phyloP scores from a whole-genome alignment of 2,113 vertebrate genomes.

The Callipepla californica region DNA sequence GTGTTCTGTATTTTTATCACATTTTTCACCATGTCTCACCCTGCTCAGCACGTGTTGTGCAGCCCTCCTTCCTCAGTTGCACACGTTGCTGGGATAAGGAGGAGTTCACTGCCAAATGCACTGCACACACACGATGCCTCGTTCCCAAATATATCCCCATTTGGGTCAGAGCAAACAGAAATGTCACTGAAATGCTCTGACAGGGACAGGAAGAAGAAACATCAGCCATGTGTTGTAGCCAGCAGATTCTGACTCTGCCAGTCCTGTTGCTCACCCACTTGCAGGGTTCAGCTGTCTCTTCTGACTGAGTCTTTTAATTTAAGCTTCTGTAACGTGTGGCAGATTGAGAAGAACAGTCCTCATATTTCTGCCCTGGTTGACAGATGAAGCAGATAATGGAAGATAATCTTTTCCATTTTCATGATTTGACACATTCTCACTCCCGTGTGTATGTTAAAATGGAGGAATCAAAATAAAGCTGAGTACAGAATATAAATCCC shows the following conservation, averaged over 20 bases:
- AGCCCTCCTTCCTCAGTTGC: not conserved
- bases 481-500: slow-evolving; percentile 32
- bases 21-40: not conserved
- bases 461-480: slow-evolving; percentile 42
- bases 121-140: not conserved
- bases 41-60: slow-evolving; percentile 1
- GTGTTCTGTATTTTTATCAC: not conserved
- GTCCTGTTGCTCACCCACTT: not conserved
- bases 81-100: not conserved
- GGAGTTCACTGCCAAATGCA: not conserved
- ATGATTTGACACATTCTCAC: slow-evolving; percentile 59
- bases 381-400: slow-evolving; percentile 50
- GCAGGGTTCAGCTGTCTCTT: slow-evolving; percentile 5
- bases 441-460: slow-evolving; percentile 38
- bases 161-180: not conserved
- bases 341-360: slow-evolving; percentile 35
- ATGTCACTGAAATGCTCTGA: not conserved
- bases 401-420: slow-evolving; percentile 57
- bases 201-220: not conserved
- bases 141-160: slow-evolving; percentile 40
- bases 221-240: not conserved
- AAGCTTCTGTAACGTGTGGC: slow-evolving; percentile 9
- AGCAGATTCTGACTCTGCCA: not conserved
- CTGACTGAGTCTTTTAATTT: slow-evolving; percentile 26
- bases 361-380: slow-evolving; percentile 38